A percentile compares a stretch with the other conserved stretches of the same genome.
Conservation (phyloP, 2,797 vertebrate genomes). For the Macrochelys suwanniensis region DNA sequence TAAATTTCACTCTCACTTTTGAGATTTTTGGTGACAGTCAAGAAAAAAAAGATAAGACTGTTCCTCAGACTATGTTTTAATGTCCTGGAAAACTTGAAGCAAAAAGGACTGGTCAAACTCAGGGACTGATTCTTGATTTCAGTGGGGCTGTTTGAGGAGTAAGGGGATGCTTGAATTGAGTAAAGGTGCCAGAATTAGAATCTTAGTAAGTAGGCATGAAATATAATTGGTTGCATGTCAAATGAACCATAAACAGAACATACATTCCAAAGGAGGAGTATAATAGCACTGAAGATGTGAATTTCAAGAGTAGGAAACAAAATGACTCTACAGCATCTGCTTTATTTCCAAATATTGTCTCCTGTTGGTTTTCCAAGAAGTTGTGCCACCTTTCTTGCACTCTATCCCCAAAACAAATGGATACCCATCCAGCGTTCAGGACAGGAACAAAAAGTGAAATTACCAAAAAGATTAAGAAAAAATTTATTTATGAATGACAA, state of each 20-base stretch:
- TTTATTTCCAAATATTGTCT: not conserved
- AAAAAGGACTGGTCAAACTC: not conserved
- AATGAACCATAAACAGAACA: not conserved
- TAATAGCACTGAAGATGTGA: not conserved
- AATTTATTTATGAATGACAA: not conserved
- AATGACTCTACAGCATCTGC: not conserved
- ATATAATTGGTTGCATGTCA: not conserved
- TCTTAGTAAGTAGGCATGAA: not conserved
- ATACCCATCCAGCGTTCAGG: not conserved
- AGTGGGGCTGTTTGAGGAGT: not conserved
- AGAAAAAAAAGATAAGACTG: not conserved
- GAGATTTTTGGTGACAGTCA: not conserved
- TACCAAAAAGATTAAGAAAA: not conserved
- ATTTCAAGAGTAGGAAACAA: not conserved
- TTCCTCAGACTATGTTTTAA: not conserved
- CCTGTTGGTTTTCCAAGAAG: not conserved
- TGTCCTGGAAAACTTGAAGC: not conserved
- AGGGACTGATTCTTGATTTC: not conserved
- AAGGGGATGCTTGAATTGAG: not conserved
- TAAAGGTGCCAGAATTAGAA: not conserved
- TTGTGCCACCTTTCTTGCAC: not conserved
- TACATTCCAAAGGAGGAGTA: not conserved
- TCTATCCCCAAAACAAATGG: not conserved
- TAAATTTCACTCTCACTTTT: not conserved
- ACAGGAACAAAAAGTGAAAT: not conserved